phyloP scores from a whole-genome alignment of 2,888 invertebrate genomes.

The Sinelater perroti region DNA sequence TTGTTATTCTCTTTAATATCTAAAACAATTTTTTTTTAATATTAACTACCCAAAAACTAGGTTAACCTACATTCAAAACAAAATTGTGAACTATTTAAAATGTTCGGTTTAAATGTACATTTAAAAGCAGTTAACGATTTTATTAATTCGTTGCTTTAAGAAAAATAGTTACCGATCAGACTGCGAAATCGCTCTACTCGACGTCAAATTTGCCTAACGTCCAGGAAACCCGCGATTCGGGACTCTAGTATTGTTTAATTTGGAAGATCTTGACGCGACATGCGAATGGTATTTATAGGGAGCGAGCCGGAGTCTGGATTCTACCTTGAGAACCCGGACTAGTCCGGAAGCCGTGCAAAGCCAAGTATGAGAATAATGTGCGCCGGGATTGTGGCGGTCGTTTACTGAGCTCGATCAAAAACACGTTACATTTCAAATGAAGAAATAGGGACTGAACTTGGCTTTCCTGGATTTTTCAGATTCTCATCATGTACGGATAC shows the following conservation, averaged over 20 bases:
- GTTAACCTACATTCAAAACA: too few relatives aligned
- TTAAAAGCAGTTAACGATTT: too few relatives aligned
- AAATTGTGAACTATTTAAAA: too few relatives aligned
- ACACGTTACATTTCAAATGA: conserved; percentile 59
- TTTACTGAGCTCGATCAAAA: conserved; percentile 58
- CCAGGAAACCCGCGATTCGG: too few relatives aligned
- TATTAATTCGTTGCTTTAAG: too few relatives aligned
- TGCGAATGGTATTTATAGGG: conserved; percentile 34
- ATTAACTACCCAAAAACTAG: too few relatives aligned
- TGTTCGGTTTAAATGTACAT: too few relatives aligned
- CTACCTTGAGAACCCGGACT: conserved; percentile 49
- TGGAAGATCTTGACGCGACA: conserved; percentile 9
- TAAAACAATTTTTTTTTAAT: too few relatives aligned
- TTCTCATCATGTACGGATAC: conserved; percentile 43
- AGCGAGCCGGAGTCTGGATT: conserved; percentile 42
- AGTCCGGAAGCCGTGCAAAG: conserved; percentile 51
- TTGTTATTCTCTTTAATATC: too few relatives aligned
- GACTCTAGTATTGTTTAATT: conserved; percentile 6
- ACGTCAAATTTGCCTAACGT: too few relatives aligned
- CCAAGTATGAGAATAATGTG: conserved; percentile 52
- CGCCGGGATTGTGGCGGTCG: conserved; percentile 47
- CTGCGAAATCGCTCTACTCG: too few relatives aligned
- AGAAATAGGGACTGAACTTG: conserved; percentile 54
- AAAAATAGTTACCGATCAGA: too few relatives aligned
- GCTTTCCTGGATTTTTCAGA: conserved; percentile 50